Conservation (phyloP, 2,797 vertebrate species). For the Benthosema pterotum region DNA sequence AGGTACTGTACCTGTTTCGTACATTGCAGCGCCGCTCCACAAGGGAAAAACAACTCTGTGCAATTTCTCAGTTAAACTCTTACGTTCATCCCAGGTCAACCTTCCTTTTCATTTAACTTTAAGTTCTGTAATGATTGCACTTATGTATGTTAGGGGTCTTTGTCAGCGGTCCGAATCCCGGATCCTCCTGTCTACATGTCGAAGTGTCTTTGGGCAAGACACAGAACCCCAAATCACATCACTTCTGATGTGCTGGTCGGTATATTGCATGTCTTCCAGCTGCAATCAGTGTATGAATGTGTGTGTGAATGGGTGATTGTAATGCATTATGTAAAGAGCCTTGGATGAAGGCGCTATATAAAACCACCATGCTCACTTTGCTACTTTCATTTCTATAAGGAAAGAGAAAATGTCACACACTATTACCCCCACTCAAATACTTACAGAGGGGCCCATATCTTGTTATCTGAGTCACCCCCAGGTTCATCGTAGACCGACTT, state of each 20-base stretch:
- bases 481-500: constrained; percentile 9
- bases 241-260: too few relatives aligned
- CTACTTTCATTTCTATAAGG: constrained; percentile 31
- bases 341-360: too few relatives aligned
- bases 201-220: too few relatives aligned
- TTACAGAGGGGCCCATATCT: constrained; percentile 31
- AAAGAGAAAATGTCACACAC: constrained; percentile 46
- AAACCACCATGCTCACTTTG: too few relatives aligned
- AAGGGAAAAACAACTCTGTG: neutral
- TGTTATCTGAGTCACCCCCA: constrained; percentile 29
- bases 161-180: too few relatives aligned
- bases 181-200: too few relatives aligned
- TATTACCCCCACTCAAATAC: constrained; percentile 23
- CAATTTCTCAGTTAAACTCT: constrained; percentile 49
- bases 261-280: too few relatives aligned
- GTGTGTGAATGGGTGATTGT: too few relatives aligned
- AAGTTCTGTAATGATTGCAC: constrained; percentile 19
- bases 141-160: constrained; percentile 11
- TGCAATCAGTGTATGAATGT: too few relatives aligned
- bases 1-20: neutral
- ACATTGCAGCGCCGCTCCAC: neutral
- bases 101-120: too few relatives aligned
- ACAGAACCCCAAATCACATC: too few relatives aligned
- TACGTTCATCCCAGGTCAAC: constrained; percentile 1
- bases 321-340: too few relatives aligned